Percentiles rank a stretch among this genome's conserved stretches.
Evolutionary conservation across 2,113 vertebrate genomes (phyloP).

Genomic region (Peucedramus taeniatus): DNA sequence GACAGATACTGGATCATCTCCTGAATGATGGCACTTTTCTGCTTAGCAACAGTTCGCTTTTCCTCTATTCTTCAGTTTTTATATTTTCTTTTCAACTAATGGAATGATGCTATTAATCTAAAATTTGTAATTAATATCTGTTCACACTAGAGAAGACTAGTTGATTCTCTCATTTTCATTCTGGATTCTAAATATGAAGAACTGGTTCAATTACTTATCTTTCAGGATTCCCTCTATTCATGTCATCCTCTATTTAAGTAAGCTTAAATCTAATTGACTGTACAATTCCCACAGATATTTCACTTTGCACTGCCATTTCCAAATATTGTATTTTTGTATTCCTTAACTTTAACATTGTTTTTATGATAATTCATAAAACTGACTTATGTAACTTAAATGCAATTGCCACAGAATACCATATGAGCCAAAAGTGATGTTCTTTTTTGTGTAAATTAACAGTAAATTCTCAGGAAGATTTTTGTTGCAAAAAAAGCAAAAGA

Average conservation of each 20-base stretch:
- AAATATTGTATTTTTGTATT: neutral
- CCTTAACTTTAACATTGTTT: neutral
- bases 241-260: no score
- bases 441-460: neutral
- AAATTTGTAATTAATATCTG: neutral
- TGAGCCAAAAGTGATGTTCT: neutral
- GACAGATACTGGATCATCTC: neutral
- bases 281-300: neutral
- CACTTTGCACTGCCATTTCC: neutral
- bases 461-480: neutral
- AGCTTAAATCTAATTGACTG: neutral
- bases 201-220: neutral
- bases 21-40: neutral
- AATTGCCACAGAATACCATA: neutral
- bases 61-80: neutral
- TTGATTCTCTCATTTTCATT: neutral
- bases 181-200: neutral
- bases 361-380: neutral
- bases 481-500: neutral
- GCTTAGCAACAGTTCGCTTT: neutral
- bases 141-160: neutral
- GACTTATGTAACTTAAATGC: neutral
- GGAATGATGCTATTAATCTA: neutral
- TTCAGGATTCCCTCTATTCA: neutral
- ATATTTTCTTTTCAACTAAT: neutral